Evolutionary conservation across 2,113 vertebrate genomes (phyloP), one percentile per base, ranked within the genome.

Genomic region (Butorides virescens): DNA sequence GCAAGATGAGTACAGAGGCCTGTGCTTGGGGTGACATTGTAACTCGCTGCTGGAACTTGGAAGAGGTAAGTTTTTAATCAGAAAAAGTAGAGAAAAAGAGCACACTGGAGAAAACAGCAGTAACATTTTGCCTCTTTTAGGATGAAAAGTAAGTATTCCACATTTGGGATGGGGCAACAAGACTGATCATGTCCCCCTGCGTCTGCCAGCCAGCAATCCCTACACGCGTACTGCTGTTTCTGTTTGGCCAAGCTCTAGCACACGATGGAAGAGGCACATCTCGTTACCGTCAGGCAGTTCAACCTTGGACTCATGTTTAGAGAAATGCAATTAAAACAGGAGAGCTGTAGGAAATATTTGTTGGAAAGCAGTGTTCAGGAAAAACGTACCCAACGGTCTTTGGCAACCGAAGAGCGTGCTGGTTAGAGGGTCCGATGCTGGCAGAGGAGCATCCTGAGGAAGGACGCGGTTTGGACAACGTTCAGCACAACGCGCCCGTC

Each of bases 141-240:
- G 68, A 34, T 20, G 4, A 50, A 82, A 74, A 71, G 5, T 6
- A 44, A 87, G 27, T 17, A 5, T 6, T 47, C 11, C 5, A 11
- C 10, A 9, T 14, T 25, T 42, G 49, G 32, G 13, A 82, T 3
- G 3, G 50, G 36, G 16, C 55, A 73, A 13, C 5, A 34, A 30
- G 47, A 20, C 12, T 15, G 73, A 27, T 7, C 12, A n/a, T 1
- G 4, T 25, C n/a, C 46, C 0, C 4, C 50, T n/a, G 1, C 1
- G n/a, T 10, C 34, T 42, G n/a, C 19, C 36, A 68, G 42, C 4
- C 56, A 70, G 32, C 30, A 50, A 5, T 11, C 27, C 20, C 63
- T 20, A 2, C 10, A 8, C 29, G 26, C 2, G 1, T 11, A 11
- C 1, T 17, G 21, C 56, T 20, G 42, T 11, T 37, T 27, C 39